These are phyloP conservation scores for Gallinago media DNA, from an alignment of 2,113 vertebrate genomes.

Conservation along the genomic window DNA sequence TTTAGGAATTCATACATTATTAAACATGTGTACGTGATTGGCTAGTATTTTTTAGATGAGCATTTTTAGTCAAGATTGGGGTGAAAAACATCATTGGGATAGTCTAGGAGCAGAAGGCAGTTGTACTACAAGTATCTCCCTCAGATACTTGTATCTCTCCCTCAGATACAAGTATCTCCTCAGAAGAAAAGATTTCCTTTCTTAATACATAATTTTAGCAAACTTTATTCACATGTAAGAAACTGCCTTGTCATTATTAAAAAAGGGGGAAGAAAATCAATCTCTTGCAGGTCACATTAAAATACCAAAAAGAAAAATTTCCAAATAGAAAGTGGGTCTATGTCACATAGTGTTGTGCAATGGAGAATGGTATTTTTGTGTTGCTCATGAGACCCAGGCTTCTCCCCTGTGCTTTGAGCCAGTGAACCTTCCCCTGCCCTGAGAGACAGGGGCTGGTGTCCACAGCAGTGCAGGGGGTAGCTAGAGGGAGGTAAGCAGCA, in stretches of 20 bases:
- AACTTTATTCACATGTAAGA: background rate
- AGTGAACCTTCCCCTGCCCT: accelerated
- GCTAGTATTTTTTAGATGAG: background rate
- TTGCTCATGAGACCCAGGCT: background rate
- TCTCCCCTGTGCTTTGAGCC: background rate
- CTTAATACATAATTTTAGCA: accelerated
- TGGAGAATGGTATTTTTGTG: background rate
- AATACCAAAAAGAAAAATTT: background rate
- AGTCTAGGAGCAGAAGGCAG: background rate
- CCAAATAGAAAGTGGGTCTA: background rate
- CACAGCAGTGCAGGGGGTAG: accelerated
- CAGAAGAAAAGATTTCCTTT: background rate
- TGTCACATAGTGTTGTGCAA: background rate
- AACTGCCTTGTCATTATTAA: background rate
- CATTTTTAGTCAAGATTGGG: background rate
- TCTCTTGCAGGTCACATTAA: background rate
- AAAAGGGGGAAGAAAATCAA: background rate
- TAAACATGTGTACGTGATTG: background rate
- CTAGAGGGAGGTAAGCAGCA: background rate
- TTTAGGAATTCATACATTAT: background rate
- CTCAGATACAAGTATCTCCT: background rate
- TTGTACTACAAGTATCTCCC: background rate
- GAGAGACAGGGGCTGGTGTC: background rate
- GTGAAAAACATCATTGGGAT: background rate
- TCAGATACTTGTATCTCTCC: background rate